These are phyloP conservation scores for Ceraclea dissimilis DNA, from an alignment of 2,888 invertebrate species.

Conservation along the genomic window DNA sequence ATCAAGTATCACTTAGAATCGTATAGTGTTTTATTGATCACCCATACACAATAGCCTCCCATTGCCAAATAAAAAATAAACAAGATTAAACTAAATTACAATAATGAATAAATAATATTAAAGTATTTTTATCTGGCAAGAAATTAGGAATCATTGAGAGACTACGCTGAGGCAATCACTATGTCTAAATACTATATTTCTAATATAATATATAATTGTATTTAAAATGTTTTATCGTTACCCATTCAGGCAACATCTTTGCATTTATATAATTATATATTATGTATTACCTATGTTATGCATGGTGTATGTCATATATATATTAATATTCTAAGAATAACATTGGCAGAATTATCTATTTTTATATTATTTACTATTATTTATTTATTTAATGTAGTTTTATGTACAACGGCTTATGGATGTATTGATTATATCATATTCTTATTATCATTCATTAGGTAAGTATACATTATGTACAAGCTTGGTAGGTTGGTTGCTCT, in stretches of 20 bases:
- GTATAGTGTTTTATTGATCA: constrained; percentile 25
- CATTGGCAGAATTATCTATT: constrained; percentile 19
- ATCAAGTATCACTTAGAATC: constrained; percentile 24
- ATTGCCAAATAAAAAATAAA: constrained; percentile 25
- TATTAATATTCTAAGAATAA: too few species aligned
- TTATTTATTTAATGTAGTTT: constrained; percentile 12
- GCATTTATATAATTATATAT: constrained; percentile 6
- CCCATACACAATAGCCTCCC: constrained; percentile 18
- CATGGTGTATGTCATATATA: too few species aligned
- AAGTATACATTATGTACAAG: too few species aligned
- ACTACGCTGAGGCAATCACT: constrained; percentile 19
- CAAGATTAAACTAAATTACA: constrained; percentile 12
- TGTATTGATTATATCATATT: constrained; percentile 7
- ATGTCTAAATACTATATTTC: constrained; percentile 16
- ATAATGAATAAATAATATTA: constrained; percentile 22
- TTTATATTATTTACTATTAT: constrained; percentile 6
- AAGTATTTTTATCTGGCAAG: constrained; percentile 25
- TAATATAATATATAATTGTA: neutral
- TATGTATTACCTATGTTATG: too few species aligned
- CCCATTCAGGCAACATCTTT: constrained; percentile 16
- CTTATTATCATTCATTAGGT: too few species aligned
- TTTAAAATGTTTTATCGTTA: constrained; percentile 20
- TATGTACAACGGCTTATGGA: constrained; percentile 9
- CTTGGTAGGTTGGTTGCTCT: constrained; percentile 6
- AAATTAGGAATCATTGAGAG: constrained; percentile 21